Evolutionary conservation across 2,113 vertebrate species (phyloP).

Genomic region (Choloepus hoffmanni): DNA sequence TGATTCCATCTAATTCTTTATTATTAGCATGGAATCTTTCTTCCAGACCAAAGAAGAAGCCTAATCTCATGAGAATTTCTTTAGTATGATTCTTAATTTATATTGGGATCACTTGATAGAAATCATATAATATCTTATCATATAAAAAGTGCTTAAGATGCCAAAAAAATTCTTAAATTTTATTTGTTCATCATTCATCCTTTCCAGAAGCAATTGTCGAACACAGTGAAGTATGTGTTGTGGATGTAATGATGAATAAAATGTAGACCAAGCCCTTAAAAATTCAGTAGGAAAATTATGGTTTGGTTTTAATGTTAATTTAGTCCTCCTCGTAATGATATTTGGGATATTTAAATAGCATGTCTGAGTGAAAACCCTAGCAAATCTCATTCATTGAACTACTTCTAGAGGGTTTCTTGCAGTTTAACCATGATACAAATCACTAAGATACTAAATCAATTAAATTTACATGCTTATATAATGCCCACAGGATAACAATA

Average conservation of each 20-base stretch:
- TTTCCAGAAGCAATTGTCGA: not conserved
- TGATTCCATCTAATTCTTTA: not conserved
- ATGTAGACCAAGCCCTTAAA: not conserved
- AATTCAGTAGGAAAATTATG: not conserved
- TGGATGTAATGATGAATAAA: not conserved
- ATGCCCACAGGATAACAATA: not conserved
- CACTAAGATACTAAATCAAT: not conserved
- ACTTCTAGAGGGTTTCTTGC: not conserved
- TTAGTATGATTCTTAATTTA: not conserved
- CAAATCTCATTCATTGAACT: not conserved
- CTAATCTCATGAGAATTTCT: not conserved
- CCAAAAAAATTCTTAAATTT: not conserved
- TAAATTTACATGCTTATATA: not conserved
- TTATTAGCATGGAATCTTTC: not conserved
- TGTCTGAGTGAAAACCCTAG: not conserved
- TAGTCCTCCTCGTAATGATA: conserved; percentile 14
- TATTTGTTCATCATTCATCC: not conserved
- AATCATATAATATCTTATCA: not conserved
- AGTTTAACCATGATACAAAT: not conserved
- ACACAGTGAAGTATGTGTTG: not conserved
- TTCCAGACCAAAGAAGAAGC: not conserved
- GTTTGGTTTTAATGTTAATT: not conserved
- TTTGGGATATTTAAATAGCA: not conserved
- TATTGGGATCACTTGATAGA: not conserved
- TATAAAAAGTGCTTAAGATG: not conserved